Percentiles rank a stretch among this genome's conserved stretches.
These are phyloP conservation scores for Acanthurus leucopareius DNA, from an alignment of 2,797 vertebrate species.

Conservation along the genomic window DNA sequence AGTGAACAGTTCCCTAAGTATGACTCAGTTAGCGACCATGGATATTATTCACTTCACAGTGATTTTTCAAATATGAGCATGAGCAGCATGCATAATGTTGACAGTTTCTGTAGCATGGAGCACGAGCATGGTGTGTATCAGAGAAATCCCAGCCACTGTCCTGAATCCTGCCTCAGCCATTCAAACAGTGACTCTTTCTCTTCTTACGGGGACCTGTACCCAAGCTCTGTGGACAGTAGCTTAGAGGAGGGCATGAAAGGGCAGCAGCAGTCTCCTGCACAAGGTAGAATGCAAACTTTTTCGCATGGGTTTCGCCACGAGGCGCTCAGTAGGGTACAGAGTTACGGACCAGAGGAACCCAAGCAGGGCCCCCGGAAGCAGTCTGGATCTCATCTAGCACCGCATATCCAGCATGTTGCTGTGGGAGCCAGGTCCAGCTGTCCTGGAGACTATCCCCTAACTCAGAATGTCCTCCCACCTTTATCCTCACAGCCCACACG, in stretches of 20 bases:
- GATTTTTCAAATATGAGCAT: slow-evolving; percentile 97
- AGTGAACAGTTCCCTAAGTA: slow-evolving; percentile 96
- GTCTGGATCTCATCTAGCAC: slow-evolving; percentile 90
- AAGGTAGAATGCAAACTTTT: slow-evolving; percentile 93
- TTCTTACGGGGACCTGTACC: slow-evolving; percentile 95
- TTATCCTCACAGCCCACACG: slow-evolving; percentile 91
- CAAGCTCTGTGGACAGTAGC: slow-evolving; percentile 92
- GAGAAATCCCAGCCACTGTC: slow-evolving; percentile 92
- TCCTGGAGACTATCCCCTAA: slow-evolving; percentile 94
- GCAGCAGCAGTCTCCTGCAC: slow-evolving; percentile 88
- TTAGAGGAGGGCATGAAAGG: slow-evolving; percentile 93
- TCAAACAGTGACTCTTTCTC: slow-evolving; percentile 96
- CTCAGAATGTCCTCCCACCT: slow-evolving; percentile 90
- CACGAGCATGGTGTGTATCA: slow-evolving; percentile 91
- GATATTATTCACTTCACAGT: slow-evolving; percentile 97
- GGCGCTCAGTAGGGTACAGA: slow-evolving; percentile 93
- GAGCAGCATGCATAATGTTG: slow-evolving; percentile 93
- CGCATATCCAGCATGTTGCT: slow-evolving; percentile 91
- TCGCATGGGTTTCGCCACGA: slow-evolving; percentile 96
- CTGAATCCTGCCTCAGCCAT: slow-evolving; percentile 94
- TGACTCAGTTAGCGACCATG: slow-evolving; percentile 95
- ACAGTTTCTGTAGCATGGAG: slow-evolving; percentile 95
- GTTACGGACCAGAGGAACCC: slow-evolving; percentile 94
- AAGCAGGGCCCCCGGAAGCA: slow-evolving; percentile 92
- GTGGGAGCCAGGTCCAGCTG: slow-evolving; percentile 93